Evolutionary conservation across 2,888 invertebrate genomes (phyloP).

Genomic region (Bedellia somnulentella): DNA sequence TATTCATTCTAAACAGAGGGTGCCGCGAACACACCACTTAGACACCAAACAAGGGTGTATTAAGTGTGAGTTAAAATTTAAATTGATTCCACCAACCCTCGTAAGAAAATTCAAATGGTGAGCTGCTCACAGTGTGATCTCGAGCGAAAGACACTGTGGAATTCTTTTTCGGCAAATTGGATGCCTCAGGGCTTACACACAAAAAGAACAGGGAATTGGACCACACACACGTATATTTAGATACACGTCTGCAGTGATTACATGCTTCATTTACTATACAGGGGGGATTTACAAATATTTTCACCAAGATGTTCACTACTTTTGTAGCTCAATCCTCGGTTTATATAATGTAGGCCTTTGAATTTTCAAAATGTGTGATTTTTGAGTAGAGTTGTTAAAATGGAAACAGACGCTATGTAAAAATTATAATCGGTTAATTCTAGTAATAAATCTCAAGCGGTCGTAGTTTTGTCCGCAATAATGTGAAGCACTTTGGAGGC

Average conservation of each 20-base stretch:
- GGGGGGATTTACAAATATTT: too few species aligned
- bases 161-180: constrained; percentile 57
- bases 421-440: too few species aligned
- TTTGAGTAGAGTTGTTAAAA: too few species aligned
- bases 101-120: constrained; percentile 55
- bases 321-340: too few species aligned
- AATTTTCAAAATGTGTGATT: too few species aligned
- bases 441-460: too few species aligned
- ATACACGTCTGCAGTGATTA: constrained; percentile 24
- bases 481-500: too few species aligned
- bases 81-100: constrained; percentile 56
- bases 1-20: constrained; percentile 52
- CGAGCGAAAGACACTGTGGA: constrained; percentile 44
- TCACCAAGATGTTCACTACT: too few species aligned
- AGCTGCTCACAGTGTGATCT: constrained; percentile 53
- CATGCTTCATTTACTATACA: constrained; percentile 34
- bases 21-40: constrained; percentile 59
- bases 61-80: constrained; percentile 62
- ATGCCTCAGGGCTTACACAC: constrained; percentile 48
- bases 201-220: constrained; percentile 27
- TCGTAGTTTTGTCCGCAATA: too few species aligned
- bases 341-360: too few species aligned
- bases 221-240: constrained; percentile 15
- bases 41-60: constrained; percentile 62
- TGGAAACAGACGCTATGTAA: too few species aligned